Conservation (phyloP, 2,113 vertebrate genomes). For the Gnathonemus echidnorhynchus region DNA sequence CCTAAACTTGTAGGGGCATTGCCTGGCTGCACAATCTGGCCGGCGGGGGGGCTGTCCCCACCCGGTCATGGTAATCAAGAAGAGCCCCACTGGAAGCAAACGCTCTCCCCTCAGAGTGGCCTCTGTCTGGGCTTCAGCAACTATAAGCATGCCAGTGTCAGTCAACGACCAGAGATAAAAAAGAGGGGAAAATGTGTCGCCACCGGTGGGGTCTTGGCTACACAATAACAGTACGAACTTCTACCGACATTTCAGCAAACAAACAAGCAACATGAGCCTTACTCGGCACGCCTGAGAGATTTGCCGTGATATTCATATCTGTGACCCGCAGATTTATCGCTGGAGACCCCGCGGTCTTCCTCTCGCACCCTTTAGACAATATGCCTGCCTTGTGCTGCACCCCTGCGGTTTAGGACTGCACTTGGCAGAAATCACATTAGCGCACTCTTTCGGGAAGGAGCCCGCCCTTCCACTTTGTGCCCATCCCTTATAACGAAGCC, state of each 20-base stretch:
- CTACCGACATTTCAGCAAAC: background rate
- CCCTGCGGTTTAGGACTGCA: background rate
- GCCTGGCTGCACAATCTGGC: constrained; percentile 30
- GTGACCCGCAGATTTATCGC: background rate
- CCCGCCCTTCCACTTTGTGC: background rate
- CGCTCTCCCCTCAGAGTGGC: constrained; percentile 9
- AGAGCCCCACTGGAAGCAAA: constrained; percentile 29
- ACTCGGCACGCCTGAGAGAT: background rate
- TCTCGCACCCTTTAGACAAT: background rate
- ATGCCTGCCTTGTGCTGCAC: background rate
- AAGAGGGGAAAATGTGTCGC: background rate
- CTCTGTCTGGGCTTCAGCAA: constrained; percentile 46
- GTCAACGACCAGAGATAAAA: constrained; percentile 41
- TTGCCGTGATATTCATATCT: background rate
- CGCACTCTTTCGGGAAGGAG: background rate
- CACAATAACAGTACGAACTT: background rate
- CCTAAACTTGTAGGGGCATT: constrained; percentile 49
- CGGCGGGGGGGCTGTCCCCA: constrained; percentile 39
- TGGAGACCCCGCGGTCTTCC: background rate
- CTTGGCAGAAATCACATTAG: background rate
- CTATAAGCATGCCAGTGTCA: constrained; percentile 50
- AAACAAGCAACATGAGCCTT: background rate
- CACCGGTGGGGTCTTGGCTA: background rate
- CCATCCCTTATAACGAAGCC: constrained; percentile 16
- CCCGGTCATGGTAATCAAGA: constrained; percentile 47